Base-by-base conservation (phyloP, 2,113 vertebrate species). In the Rhinoderma darwinii region DNA sequence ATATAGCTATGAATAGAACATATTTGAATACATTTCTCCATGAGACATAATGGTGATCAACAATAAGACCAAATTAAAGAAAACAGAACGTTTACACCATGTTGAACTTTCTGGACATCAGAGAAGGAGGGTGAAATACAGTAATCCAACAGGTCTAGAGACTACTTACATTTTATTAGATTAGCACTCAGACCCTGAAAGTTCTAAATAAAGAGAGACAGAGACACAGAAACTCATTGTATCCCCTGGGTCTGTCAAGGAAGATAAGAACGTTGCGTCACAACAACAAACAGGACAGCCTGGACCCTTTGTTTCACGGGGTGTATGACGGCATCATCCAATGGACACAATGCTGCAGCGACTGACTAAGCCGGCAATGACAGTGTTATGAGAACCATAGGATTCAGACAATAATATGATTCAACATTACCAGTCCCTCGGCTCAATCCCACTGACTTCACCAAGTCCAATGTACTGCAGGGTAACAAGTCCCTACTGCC, bases 361-460 rank as follows among this genome's bases (percentile, higher is more conserved):
- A 79, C 3, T 39, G 32, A 79, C 30, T 79, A 15, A 25, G 51
- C 12, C 15, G 5, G 27, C 47, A 32, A 77, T 32, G 18, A 56
- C 56, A 35, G 47, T 56, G 20, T 56, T 63, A 81, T 63, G 37
- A 63, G 78, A 63, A 81, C 25, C 78, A 41, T 37, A 59, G 43
- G 78, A 81, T 81, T 81, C 78, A 81, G 20, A 79, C 18, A 14
- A 59, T 18, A 59, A 61, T 41, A 61, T 61, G 78, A 81, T 25
- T 81, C 78, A 79, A 79, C 30, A 5, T 50, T 39, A 56, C 50
- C 47, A 30, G 30, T 22, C 77, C 32, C 77, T 15, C 47, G 20
- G 15, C 32, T 10, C 18, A 25, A 37, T 9, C 37, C 37, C 44
- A 4, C 77, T 15, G 37, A 79, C 32, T 32, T 15, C 35, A 63